Evolutionary conservation across 2,888 invertebrate species (phyloP), one percentile per base, ranked within the genome.

Genomic region (Leptura quadrifasciata): DNA sequence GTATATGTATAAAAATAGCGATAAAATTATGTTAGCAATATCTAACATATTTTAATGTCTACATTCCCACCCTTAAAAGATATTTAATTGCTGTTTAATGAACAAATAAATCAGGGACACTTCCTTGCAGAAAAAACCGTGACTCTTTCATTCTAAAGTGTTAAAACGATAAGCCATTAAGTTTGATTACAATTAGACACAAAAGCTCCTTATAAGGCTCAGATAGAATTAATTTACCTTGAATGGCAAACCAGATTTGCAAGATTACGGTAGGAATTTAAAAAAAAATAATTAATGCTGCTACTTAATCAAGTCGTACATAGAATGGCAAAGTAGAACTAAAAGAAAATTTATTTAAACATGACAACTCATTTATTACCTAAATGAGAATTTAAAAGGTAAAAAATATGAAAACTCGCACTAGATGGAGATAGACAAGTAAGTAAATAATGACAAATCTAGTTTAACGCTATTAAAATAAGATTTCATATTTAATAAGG

Each of bases 1-100:
- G 10, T 39, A n/a, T n/a, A 39, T 39, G 1, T 35, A 12, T 20
- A 69, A 31, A 57, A 31, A 69, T 27, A 39, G 12, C 39, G 31
- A 27, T 57, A 57, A 58, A 69, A 17, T 31, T 31, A 31, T 31
- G 27, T 31, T 5, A 31, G 27, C 27, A 55, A 17, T 31, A 21
- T 39, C 58, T 39, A 47, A 18, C 39, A 69, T 57, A 58, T 2
- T 55, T 68, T 55, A 58, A 21, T 58, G 21, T 58, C 5, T 54
- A 20, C 8, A 15, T 67, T 67, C 67, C 52, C 54, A 55, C 55
- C 52, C 27, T 67, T 47, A 67, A 39, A 65, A 21, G 3, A 27
- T 4, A 8, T 67, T 67, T 67, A 15, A 15, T 24, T 47, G 5
- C 15, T 12, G 5, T 4, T 15, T 47, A 47, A 47, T 47, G 47